These are phyloP conservation scores for Temnothorax rugatulus DNA, from an alignment of 2,888 invertebrate species.

Conservation along the genomic window DNA sequence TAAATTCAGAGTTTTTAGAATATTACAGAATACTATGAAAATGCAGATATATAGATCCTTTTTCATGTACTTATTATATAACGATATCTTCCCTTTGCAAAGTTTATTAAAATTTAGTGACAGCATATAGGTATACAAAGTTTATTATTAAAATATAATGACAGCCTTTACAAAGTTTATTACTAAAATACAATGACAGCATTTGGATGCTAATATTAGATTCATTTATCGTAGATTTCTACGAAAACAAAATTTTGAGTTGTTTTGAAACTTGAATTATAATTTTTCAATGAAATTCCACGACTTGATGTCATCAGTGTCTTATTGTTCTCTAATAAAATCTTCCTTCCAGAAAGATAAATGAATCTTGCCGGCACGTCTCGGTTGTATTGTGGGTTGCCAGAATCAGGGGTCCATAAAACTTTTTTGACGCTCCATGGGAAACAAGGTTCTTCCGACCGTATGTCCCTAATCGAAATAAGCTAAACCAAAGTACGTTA, in stretches of 20 bases:
- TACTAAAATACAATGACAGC: not conserved
- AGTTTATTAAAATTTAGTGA: not conserved
- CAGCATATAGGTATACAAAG: not conserved
- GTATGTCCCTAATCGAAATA: not conserved
- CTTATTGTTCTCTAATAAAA: conserved; percentile 10
- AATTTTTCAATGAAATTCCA: not conserved
- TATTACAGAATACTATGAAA: not conserved
- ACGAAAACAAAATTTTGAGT: not conserved
- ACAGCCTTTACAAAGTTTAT: not conserved
- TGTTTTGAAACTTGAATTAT: not conserved
- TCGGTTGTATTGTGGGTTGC: not conserved
- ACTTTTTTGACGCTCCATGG: not conserved
- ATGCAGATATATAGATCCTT: not conserved
- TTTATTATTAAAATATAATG: too few relatives aligned
- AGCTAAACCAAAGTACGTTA: not conserved
- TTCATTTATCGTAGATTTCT: not conserved
- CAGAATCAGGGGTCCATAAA: not conserved
- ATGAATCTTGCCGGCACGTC: not conserved
- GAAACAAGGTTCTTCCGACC: not conserved
- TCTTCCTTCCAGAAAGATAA: conserved; percentile 15
- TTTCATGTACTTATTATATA: not conserved
- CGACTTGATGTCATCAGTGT: not conserved
- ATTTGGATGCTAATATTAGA: not conserved
- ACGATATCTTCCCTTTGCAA: too few relatives aligned
- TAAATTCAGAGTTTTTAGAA: not conserved